Conservation (phyloP, 2,797 vertebrate species). For the Hydrolagus colliei region DNA sequence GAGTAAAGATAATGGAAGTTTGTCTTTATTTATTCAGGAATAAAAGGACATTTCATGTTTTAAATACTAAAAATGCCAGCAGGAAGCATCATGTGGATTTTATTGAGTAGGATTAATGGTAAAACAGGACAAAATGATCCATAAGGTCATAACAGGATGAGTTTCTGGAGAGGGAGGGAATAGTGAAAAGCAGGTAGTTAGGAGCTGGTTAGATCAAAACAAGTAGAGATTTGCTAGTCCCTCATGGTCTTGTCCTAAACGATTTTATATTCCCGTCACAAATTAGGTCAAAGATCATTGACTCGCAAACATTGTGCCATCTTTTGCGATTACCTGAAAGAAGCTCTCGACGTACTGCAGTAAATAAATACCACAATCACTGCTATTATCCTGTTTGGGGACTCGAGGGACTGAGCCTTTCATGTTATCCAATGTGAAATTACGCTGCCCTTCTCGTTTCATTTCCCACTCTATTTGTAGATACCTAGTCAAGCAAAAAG, state of each 20-base stretch:
- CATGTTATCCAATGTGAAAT: constrained; percentile 77
- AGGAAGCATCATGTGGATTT: too few species aligned
- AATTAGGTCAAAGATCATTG: not conserved
- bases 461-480: constrained; percentile 85
- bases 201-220: too few species aligned
- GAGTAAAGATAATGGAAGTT: not conserved
- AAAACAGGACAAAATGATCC: too few species aligned
- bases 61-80: not conserved
- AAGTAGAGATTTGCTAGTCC: too few species aligned
- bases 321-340: constrained; percentile 64
- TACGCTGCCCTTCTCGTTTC: constrained; percentile 63
- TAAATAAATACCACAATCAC: constrained; percentile 89
- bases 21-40: not conserved
- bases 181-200: too few species aligned
- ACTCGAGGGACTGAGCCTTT: constrained; percentile 71
- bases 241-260: too few species aligned
- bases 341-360: constrained; percentile 91
- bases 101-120: too few species aligned
- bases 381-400: constrained; percentile 91
- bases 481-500: constrained; percentile 60
- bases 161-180: too few species aligned
- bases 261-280: not conserved
- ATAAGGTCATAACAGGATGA: too few species aligned
- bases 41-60: not conserved
- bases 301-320: not conserved